Conservation (phyloP, 1,140 invertebrate genomes). For the Microplitis mediator region DNA sequence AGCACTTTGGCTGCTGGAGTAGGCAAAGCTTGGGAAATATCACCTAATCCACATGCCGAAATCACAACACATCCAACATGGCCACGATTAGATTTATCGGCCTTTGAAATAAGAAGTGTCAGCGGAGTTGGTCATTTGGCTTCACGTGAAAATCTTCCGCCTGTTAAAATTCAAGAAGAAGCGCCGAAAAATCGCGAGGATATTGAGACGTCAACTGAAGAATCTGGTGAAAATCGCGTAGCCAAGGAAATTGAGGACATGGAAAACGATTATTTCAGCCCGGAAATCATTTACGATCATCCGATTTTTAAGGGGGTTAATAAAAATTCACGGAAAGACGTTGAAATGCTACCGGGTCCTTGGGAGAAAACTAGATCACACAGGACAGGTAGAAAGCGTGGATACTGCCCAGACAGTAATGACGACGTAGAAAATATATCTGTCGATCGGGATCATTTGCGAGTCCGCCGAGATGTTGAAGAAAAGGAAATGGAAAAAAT, state of each 20-base stretch:
- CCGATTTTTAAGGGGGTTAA: slow-evolving; percentile 24
- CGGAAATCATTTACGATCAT: slow-evolving; percentile 23
- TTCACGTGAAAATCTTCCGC: slow-evolving; percentile 14
- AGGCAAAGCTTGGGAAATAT: slow-evolving; percentile 49
- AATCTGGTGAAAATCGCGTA: not conserved
- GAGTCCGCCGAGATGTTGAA: slow-evolving; percentile 43
- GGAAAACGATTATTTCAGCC: not conserved
- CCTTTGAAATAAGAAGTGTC: slow-evolving; percentile 46
- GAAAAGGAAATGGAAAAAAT: slow-evolving; percentile 52
- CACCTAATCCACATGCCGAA: slow-evolving; percentile 32
- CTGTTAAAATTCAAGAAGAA: not conserved
- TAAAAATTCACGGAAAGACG: slow-evolving; percentile 22
- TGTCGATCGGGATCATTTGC: slow-evolving; percentile 18
- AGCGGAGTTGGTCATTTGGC: slow-evolving; percentile 41
- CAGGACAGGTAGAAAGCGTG: not conserved
- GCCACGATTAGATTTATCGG: slow-evolving; percentile 43
- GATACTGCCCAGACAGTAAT: slow-evolving; percentile 20
- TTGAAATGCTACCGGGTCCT: slow-evolving; percentile 23
- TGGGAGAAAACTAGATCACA: slow-evolving; percentile 24
- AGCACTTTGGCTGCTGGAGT: slow-evolving; percentile 37
- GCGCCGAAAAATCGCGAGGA: not conserved
- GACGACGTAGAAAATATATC: not conserved
- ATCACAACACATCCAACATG: slow-evolving; percentile 38
- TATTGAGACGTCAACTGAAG: not conserved
- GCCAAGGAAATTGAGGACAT: slow-evolving; percentile 28